These are phyloP conservation scores for Aptenodytes patagonicus DNA, from an alignment of 2,113 vertebrate genomes.

Conservation along the genomic window DNA sequence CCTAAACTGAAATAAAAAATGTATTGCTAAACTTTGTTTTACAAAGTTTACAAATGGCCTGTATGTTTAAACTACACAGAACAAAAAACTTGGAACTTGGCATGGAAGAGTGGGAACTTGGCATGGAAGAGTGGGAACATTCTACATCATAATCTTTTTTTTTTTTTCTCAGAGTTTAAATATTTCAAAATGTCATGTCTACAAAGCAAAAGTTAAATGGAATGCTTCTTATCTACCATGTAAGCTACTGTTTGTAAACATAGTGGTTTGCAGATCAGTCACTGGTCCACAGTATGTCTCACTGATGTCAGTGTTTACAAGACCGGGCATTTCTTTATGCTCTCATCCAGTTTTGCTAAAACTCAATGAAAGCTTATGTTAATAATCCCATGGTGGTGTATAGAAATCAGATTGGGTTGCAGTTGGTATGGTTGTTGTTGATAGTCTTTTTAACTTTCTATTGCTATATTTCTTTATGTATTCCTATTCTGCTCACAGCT, in stretches of 20 bases:
- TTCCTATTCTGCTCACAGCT: neutral
- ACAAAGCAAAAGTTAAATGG: neutral
- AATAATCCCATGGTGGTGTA: neutral
- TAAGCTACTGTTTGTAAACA: accelerated
- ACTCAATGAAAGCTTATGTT: neutral
- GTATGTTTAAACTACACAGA: neutral
- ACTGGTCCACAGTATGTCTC: neutral
- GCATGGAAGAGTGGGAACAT: neutral
- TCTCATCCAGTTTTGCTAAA: neutral
- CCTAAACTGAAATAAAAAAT: neutral
- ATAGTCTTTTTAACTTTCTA: neutral
- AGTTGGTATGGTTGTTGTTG: neutral
- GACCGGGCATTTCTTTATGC: neutral
- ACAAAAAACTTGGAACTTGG: neutral
- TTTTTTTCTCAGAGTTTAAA: neutral
- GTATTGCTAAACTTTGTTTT: neutral
- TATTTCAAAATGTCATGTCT: neutral
- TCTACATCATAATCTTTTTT: neutral
- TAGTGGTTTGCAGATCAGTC: neutral
- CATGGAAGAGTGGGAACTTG: neutral
- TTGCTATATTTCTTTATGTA: neutral
- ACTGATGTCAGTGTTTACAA: neutral
- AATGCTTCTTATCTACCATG: neutral
- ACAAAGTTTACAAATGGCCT: neutral
- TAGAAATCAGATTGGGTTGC: neutral